phyloP scores from a whole-genome alignment of 2,113 vertebrate species.

The Morone saxatilis region DNA sequence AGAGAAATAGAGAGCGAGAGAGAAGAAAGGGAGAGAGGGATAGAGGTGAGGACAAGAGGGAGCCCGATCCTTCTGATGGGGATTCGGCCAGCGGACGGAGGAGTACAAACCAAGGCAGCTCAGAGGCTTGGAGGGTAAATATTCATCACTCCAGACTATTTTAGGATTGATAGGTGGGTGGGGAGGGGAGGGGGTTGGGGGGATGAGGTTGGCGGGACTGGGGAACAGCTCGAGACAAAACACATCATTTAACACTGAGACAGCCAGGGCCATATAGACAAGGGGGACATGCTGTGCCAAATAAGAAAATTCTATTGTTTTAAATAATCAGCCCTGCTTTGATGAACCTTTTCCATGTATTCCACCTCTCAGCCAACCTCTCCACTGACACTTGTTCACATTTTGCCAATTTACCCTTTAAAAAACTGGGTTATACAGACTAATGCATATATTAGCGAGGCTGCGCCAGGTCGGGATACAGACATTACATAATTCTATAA shows the following conservation, averaged over 20 bases:
- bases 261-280: slow-evolving; percentile 47
- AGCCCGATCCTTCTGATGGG: slow-evolving; percentile 84
- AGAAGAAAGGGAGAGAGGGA: slow-evolving; percentile 69
- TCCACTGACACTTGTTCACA: slow-evolving; percentile 30
- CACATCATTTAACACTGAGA: slow-evolving; percentile 70
- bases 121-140: slow-evolving; percentile 86
- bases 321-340: slow-evolving; percentile 35
- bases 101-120: slow-evolving; percentile 78
- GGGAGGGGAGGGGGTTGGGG: slow-evolving; percentile 1
- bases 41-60: slow-evolving; percentile 75
- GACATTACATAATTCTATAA: slow-evolving; percentile 76
- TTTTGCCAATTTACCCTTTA: slow-evolving; percentile 10
- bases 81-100: slow-evolving; percentile 75
- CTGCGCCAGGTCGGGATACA: slow-evolving; percentile 39
- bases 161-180: slow-evolving; percentile 69
- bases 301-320: slow-evolving; percentile 53
- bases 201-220: slow-evolving; percentile 52
- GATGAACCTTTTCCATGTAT: slow-evolving; percentile 5
- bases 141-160: slow-evolving; percentile 80
- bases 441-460: slow-evolving; percentile 9
- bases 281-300: slow-evolving; percentile 33
- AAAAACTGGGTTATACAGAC: slow-evolving; percentile 11
- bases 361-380: not conserved
- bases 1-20: slow-evolving; percentile 60
- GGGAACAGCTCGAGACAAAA: slow-evolving; percentile 72